Conservation (phyloP, 2,113 vertebrate species). For the Calypte anna region DNA sequence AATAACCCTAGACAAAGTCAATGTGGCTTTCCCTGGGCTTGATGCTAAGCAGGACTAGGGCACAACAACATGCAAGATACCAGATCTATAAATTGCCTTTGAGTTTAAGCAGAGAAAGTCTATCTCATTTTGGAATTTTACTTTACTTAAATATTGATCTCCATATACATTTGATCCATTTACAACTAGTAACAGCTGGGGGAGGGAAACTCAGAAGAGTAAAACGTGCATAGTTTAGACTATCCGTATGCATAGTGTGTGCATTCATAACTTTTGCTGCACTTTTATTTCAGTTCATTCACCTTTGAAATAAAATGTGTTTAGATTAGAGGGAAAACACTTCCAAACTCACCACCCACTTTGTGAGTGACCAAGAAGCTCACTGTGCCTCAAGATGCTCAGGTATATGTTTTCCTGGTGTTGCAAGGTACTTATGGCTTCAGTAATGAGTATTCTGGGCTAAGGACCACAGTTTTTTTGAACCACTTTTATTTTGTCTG, state of each 20-base stretch:
- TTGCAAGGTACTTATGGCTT: not conserved
- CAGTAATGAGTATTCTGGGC: not conserved
- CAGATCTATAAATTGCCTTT: not conserved
- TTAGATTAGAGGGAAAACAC: not conserved
- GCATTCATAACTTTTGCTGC: not conserved
- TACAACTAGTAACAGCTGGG: not conserved
- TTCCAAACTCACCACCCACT: not conserved
- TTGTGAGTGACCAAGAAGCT: not conserved
- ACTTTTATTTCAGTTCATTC: not conserved
- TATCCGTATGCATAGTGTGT: not conserved
- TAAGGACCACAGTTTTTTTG: not conserved
- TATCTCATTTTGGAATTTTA: not conserved
- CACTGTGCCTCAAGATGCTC: not conserved
- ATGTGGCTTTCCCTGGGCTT: not conserved
- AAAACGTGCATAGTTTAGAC: not conserved
- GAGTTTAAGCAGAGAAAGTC: not conserved
- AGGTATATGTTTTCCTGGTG: not conserved
- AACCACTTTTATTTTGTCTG: not conserved
- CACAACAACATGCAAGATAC: not conserved
- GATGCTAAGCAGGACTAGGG: not conserved
- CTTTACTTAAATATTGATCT: not conserved
- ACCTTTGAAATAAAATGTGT: not conserved
- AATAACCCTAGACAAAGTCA: not conserved
- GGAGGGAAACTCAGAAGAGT: not conserved
- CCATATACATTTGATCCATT: not conserved